Conservation (phyloP, 2,888 invertebrate genomes). For the Patella pellucida region DNA sequence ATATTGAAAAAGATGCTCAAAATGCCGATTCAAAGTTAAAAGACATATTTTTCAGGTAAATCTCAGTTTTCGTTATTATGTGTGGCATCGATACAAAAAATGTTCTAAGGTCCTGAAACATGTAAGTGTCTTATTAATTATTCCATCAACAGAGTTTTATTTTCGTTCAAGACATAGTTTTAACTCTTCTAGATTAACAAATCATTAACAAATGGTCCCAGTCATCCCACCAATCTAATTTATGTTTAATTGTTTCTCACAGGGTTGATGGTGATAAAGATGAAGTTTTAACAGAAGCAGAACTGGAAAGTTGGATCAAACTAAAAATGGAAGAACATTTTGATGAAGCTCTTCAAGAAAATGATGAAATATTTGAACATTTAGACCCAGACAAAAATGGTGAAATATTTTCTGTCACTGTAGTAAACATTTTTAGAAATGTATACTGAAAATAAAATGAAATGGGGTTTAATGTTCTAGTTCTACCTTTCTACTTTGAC, state of each 20-base stretch:
- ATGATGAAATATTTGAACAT: conserved; percentile 65
- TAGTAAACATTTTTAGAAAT: too few species aligned
- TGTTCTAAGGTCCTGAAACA: too few species aligned
- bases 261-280: conserved; percentile 70
- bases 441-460: too few species aligned
- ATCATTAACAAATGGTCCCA: not conserved
- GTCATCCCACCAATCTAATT: not conserved
- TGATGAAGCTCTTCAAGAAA: conserved; percentile 67
- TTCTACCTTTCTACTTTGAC: too few species aligned
- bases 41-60: conserved; percentile 65
- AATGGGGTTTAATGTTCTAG: too few species aligned
- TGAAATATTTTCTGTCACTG: conserved; percentile 28
- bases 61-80: too few species aligned
- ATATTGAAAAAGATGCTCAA: conserved; percentile 56
- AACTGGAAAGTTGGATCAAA: conserved; percentile 69
- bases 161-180: too few species aligned
- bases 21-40: conserved; percentile 59
- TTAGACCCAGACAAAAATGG: conserved; percentile 68
- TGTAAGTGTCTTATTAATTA: too few species aligned
- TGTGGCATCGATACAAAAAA: too few species aligned
- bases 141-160: too few species aligned
- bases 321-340: conserved; percentile 70
- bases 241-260: conserved; percentile 27
- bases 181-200: too few species aligned
- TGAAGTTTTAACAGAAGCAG: conserved; percentile 57